phyloP scores from a whole-genome alignment of 53 echinoderm and acorn worm species.

The Patiria pectinifera region DNA sequence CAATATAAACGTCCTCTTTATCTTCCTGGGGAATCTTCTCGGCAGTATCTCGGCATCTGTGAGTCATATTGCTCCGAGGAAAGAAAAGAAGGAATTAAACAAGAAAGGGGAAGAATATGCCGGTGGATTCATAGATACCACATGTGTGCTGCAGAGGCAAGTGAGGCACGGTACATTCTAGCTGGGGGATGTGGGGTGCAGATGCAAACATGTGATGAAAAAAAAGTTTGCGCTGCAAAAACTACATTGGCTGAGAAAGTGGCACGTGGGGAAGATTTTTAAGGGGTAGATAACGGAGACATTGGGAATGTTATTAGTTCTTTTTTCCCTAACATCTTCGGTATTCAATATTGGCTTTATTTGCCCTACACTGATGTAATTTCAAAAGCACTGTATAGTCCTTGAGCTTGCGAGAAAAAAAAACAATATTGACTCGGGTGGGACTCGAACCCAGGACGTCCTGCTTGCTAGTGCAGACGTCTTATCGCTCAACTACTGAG shows the following conservation, averaged over 20 bases:
- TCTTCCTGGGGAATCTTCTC: conserved; percentile 16
- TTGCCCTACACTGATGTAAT: no score
- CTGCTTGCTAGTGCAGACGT: no score
- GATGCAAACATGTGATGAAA: background rate
- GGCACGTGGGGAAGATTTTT: background rate
- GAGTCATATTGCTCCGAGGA: conserved; percentile 1
- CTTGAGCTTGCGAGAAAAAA: no score
- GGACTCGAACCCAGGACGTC: no score
- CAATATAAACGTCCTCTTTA: conserved; percentile 24
- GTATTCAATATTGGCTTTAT: no score
- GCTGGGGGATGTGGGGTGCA: background rate
- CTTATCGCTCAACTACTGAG: no score
- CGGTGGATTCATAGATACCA: background rate
- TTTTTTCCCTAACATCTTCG: no score
- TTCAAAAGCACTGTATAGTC: no score
- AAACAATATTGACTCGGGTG: no score
- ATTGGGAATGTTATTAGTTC: no score
- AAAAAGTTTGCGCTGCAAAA: background rate
- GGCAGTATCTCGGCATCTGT: background rate
- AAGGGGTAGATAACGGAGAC: background rate
- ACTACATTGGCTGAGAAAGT: background rate
- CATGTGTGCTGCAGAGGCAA: background rate
- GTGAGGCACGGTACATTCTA: background rate
- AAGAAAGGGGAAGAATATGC: background rate
- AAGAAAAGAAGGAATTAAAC: background rate